Evolutionary conservation across 2,113 vertebrate species (phyloP).

Genomic region (Chaetura pelagica): DNA sequence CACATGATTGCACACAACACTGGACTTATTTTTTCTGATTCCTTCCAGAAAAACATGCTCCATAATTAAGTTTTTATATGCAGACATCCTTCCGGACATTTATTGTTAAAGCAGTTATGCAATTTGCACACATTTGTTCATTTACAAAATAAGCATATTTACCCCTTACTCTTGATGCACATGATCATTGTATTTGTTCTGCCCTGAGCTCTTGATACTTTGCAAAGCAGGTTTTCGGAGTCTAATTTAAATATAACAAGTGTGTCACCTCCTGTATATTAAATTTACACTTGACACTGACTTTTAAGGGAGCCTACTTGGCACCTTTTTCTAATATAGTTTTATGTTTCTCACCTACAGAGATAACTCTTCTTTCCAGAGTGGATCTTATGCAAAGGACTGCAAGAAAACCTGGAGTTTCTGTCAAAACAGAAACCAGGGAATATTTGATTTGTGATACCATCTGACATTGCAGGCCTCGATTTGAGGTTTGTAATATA

Average conservation of each 20-base stretch:
- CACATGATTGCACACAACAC: background rate
- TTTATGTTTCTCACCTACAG: conserved; percentile 36
- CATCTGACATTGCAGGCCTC: background rate
- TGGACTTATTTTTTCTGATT: background rate
- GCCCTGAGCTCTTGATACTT: background rate
- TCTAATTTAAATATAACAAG: conserved; percentile 37
- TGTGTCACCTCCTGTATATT: background rate
- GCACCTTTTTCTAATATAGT: conserved; percentile 29
- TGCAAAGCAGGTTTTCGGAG: background rate
- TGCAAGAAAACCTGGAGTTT: conserved; percentile 5
- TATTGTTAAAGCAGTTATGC: conserved; percentile 6
- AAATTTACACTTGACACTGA: conserved; percentile 6
- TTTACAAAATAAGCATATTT: background rate
- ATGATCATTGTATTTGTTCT: background rate
- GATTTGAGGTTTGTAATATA: conserved; percentile 2
- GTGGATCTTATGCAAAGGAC: background rate
- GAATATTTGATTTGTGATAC: conserved; percentile 21
- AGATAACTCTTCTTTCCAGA: background rate
- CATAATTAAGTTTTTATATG: background rate
- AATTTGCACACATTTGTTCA: background rate
- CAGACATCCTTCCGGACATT: background rate
- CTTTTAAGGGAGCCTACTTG: conserved; percentile 32
- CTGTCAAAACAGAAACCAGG: background rate
- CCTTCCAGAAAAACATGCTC: background rate
- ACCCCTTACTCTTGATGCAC: background rate